Base-by-base conservation (phyloP, 1,140 invertebrate genomes). In the Diabrotica virgifera region DNA sequence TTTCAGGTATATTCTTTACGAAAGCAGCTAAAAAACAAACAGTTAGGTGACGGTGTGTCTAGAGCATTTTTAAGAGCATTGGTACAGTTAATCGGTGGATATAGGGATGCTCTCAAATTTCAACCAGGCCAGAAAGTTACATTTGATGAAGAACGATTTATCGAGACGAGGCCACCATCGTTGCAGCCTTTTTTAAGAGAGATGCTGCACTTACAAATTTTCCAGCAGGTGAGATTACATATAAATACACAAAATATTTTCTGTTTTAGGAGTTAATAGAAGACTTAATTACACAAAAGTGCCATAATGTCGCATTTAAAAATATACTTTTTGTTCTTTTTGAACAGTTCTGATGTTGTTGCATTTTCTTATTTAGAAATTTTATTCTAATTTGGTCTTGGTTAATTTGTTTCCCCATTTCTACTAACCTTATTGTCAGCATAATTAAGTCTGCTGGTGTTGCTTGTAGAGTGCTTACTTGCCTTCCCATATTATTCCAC, bases 161-260 rank as follows among this genome's bases (percentile, higher is more conserved):
- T 97, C 8, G 88, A 88, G 77, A 92, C 90, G 40, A 84, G 94
- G 63, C 87, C 91, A 36, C 80, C 87, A 61, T 85, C 88, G 6
- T 89, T 96, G 84, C 92, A 95, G 76, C 89, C 92, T 2, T 96
- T 96, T 81, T 82, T 97, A 35, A 84, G 87, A 72, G 92, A 94
- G 82, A 95, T 98, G 88, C 82, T 97, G 55, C 87, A 95, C 64
- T 83, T 96, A 11, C 95, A 98, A 82, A 96, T 97, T 72, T 98
- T 98, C 81, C 91, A 93, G 76, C 94, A 96, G 85, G 91, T 93
- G 24, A 24, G 24, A 24, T 24, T 24, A 24, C 24, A 4, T 24
- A 24, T 24, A 24, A 24, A 24, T 24, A 24, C 24, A 24, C 24
- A 24, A 24, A 79, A 94, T 36, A 6, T 54, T 54, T 89, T 96